These are phyloP conservation scores for Pogoniulus pusillus DNA, from an alignment of 2,797 vertebrate species.

Conservation along the genomic window DNA sequence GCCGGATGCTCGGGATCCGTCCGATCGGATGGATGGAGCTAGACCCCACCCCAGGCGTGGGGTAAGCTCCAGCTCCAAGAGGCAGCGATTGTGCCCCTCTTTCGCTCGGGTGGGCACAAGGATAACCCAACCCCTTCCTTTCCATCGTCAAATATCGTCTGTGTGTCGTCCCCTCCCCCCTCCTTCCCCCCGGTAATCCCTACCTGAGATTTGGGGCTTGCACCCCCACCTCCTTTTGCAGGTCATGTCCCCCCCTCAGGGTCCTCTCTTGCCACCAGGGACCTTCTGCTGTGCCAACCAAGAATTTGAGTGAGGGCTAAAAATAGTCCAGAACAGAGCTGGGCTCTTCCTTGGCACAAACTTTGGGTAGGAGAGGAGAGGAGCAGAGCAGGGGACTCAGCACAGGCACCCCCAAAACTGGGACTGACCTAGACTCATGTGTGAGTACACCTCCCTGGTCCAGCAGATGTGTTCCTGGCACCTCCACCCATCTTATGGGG, in stretches of 20 bases:
- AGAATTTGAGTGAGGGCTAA: not conserved
- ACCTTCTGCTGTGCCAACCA: not conserved
- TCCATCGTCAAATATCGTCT: not conserved
- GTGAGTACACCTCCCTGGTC: no score
- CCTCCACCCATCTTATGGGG: no score
- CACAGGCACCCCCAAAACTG: not conserved
- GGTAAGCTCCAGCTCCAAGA: not conserved
- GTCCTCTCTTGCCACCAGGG: fast-evolving
- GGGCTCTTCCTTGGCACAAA: not conserved
- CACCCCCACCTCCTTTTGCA: not conserved
- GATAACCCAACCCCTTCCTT: not conserved
- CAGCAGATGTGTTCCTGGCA: not conserved
- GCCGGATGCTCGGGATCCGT: not conserved
- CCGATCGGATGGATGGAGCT: fast-evolving
- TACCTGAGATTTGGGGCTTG: not conserved
- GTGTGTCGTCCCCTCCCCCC: no score
- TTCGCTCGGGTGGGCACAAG: not conserved
- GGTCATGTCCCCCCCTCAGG: fast-evolving
- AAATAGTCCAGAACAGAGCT: not conserved
- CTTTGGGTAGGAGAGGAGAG: not conserved
- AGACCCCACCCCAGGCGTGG: not conserved
- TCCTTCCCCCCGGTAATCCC: no score
- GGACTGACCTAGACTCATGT: fast-evolving
- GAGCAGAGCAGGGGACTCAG: fast-evolving
- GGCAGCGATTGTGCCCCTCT: not conserved